Conservation (phyloP, 2,113 vertebrate genomes). For the Sinocyclocheilus anshuiensis region DNA sequence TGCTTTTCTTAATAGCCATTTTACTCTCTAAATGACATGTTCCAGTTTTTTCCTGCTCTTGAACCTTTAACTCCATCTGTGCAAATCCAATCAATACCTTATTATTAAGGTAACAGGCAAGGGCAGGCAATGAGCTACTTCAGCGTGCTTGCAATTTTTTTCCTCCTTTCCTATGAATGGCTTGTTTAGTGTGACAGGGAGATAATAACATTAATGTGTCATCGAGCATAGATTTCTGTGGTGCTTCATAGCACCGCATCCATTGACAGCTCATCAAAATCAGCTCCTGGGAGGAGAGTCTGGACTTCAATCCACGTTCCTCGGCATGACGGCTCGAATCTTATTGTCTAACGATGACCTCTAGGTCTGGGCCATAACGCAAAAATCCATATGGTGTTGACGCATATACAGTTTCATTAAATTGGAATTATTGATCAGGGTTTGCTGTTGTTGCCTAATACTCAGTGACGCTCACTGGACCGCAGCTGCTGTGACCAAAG, state of each 20-base stretch:
- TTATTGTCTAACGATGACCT: slow-evolving; percentile 61
- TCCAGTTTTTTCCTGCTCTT: slow-evolving; percentile 39
- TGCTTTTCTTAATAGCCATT: slow-evolving; percentile 30
- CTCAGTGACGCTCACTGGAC: slow-evolving; percentile 54
- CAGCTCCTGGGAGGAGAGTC: slow-evolving; percentile 26
- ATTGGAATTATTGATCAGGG: slow-evolving; percentile 67
- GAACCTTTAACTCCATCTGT: slow-evolving; percentile 28
- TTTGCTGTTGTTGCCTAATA: slow-evolving; percentile 58
- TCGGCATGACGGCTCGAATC: slow-evolving; percentile 21
- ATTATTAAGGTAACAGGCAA: slow-evolving; percentile 51
- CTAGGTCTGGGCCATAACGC: slow-evolving; percentile 60
- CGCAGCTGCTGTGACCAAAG: slow-evolving; percentile 49
- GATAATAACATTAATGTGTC: slow-evolving; percentile 56
- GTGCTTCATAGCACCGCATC: slow-evolving; percentile 4
- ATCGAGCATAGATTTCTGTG: slow-evolving; percentile 43
- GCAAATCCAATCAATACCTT: slow-evolving; percentile 57
- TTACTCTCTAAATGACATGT: slow-evolving; percentile 45
- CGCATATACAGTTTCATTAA: slow-evolving; percentile 58
- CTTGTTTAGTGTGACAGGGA: slow-evolving; percentile 39
- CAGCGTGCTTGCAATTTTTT: slow-evolving; percentile 46
- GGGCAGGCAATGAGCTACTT: slow-evolving; percentile 42
- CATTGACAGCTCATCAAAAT: slow-evolving; percentile 33
- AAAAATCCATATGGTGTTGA: slow-evolving; percentile 60
- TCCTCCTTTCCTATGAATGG: slow-evolving; percentile 4
- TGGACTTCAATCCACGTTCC: slow-evolving; percentile 29